A percentile compares a stretch with the other conserved stretches of the same genome.
These are phyloP conservation scores for Drosophila sulfurigaster DNA, from an alignment of 1,140 invertebrate genomes.

Conservation along the genomic window DNA sequence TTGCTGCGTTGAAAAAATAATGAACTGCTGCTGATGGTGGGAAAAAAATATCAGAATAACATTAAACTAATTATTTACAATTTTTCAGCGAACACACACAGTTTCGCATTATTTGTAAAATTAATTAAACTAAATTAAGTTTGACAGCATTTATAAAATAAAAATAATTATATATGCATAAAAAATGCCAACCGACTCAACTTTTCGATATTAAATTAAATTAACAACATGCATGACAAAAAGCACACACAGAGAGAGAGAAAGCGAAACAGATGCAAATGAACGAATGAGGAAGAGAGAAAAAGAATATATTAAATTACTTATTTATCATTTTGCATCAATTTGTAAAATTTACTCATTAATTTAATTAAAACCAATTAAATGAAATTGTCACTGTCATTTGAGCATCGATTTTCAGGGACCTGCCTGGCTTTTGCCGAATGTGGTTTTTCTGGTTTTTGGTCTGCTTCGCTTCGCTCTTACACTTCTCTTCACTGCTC, in stretches of 20 bases:
- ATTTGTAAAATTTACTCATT: constrained; percentile 84
- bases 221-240: constrained; percentile 55
- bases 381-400: constrained; percentile 84
- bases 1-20: neutral
- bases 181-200: constrained; percentile 32
- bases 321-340: constrained; percentile 83
- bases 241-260: neutral
- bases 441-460: constrained; percentile 71
- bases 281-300: neutral
- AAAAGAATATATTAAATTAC: constrained; percentile 76
- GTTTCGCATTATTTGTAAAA: constrained; percentile 52
- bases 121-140: constrained; percentile 78
- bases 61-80: constrained; percentile 44
- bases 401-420: constrained; percentile 79
- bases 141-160: constrained; percentile 69
- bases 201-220: constrained; percentile 77
- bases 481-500: constrained; percentile 15
- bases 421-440: constrained; percentile 50
- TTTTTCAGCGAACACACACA: constrained; percentile 19
- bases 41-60: constrained; percentile 27
- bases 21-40: neutral
- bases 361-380: constrained; percentile 84
- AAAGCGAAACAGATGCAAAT: too few species aligned
- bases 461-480: constrained; percentile 18
- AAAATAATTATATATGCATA: constrained; percentile 46